These are phyloP conservation scores for Pseudochromis fuscus DNA, from an alignment of 2,797 vertebrate genomes.

Conservation along the genomic window DNA sequence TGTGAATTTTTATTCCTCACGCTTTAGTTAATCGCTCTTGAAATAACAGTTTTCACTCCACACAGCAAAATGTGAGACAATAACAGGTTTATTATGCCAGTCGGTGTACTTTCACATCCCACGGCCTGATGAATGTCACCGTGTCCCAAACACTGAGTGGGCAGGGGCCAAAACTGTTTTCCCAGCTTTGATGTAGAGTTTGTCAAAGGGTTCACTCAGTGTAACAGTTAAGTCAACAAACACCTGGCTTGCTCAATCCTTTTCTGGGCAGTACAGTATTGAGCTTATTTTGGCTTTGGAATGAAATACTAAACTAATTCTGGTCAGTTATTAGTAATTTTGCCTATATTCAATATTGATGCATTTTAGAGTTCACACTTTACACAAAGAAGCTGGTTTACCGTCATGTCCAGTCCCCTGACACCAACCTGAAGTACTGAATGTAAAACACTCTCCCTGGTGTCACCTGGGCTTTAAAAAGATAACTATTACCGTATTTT, in stretches of 20 bases:
- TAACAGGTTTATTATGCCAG: conserved; percentile 37
- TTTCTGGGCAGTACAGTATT: conserved; percentile 16
- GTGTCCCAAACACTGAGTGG: conserved; percentile 41
- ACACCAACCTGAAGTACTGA: conserved; percentile 14
- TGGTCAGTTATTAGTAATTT: neutral
- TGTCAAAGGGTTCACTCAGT: conserved; percentile 50
- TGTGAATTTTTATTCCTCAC: conserved; percentile 39
- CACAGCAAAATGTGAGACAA: conserved; percentile 25
- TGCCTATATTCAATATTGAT: neutral
- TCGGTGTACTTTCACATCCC: conserved; percentile 19
- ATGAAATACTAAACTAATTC: conserved; percentile 14
- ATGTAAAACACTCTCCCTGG: conserved; percentile 23
- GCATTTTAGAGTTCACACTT: neutral
- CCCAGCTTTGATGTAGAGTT: conserved; percentile 41
- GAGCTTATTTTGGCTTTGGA: neutral
- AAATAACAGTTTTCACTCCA: conserved; percentile 44
- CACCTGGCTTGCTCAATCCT: conserved; percentile 22
- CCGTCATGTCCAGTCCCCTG: neutral
- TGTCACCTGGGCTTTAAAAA: conserved; percentile 24
- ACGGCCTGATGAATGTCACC: conserved; percentile 40
- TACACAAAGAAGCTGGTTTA: neutral
- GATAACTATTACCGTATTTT: too few species aligned
- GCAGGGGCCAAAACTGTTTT: conserved; percentile 56
- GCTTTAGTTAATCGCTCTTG: conserved; percentile 47
- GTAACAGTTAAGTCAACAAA: conserved; percentile 68